Base-by-base conservation (phyloP, 1,140 invertebrate genomes). In the Mesaphorura yosii region DNA sequence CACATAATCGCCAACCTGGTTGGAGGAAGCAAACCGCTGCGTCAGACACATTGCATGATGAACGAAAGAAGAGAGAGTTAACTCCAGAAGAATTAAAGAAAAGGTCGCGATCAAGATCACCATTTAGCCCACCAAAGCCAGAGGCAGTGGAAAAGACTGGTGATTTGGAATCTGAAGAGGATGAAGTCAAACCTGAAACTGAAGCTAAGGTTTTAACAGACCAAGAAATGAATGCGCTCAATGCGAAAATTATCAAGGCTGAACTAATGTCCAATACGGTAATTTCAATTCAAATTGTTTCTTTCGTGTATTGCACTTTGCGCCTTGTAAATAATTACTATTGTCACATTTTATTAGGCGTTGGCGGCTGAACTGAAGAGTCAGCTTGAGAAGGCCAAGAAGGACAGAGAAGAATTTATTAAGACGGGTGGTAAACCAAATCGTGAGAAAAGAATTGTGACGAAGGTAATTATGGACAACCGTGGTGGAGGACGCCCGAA, bases 181-280 rank as follows among this genome's bases (percentile, higher is more conserved):
- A 23, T 28, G 44, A 47, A 48, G 48, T 42, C 1, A 42, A 47
- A 26, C 20, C 26, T 5, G 34, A 60, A 45, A 25, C 37, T 46
- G 31, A 54, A 58, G 19, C 26, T 41, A 52, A 49, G 31, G 51
- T 74, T 59, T 59, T 80, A 17, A 78, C 80, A 28, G 81, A 89
- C 68, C 79, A 84, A 65, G 83, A 93, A 67, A 79, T 92, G 74
- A 94, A 94, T 72, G 78, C 81, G 59, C 65, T 96, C 12, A 86
- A 80, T 20, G 87, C 89, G 15, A 89, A 85, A 72, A 78, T 91
- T 54, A 70, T 94, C 0, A 91, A 90, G 73, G 90, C 90, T 26
- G 88, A 94, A 76, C 78, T 91, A 56, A 78, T 90, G 73, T 89
- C 88, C 37, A 81, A 94, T 68, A 68, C 67, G 48, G 78, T 77